Base-by-base conservation (phyloP, 2,888 invertebrate species). In the Epinotia brunnichana region DNA sequence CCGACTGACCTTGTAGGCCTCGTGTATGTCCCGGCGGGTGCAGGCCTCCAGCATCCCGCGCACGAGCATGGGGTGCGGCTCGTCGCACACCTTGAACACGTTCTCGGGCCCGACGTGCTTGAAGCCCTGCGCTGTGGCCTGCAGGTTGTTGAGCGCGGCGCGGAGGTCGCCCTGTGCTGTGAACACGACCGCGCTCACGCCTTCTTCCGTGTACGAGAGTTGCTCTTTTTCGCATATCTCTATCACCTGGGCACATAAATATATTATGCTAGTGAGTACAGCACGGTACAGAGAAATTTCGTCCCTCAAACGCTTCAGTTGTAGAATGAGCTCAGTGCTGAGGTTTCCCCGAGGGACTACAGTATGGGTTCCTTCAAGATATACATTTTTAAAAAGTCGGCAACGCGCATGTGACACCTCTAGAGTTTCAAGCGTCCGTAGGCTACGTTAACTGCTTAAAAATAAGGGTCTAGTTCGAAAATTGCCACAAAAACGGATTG, bases 91-190 rank as follows among this genome's bases (percentile, higher is more conserved):
- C 71, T 98, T 99, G 87, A 99, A 99, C 21, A 99, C 99, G 93
- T 99, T 98, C 78, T 97, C 96, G 64, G 97, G 96, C 77, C 96
- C 97, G n/a, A 99, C 96, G 82, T 96, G 95, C 0, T 96, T 96
- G 90, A 98, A 99, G 76, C 90, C 90, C 80, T 98, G 98, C 67
- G 95, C 95, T 0, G 98, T 98, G 0, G 98, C 98, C 90, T 99
- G 99, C 69, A 99, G 91, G 94, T 99, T 99, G 91, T 99, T 99
- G 60, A 99, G 94, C 0, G 97, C 99, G 84, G 99, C 98, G 80
- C 99, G 94, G 97, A 99, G 97, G 89, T 99, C 99, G 0, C 99
- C 99, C 91, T 99, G 99, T 0, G 99, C 98, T 0, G 99, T 99
- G 89, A 99, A 99, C 39, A 99, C 96, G 76, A 99, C 96, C 0